Conservation (phyloP, 2,888 invertebrate species). For the Camponotus fellah region DNA sequence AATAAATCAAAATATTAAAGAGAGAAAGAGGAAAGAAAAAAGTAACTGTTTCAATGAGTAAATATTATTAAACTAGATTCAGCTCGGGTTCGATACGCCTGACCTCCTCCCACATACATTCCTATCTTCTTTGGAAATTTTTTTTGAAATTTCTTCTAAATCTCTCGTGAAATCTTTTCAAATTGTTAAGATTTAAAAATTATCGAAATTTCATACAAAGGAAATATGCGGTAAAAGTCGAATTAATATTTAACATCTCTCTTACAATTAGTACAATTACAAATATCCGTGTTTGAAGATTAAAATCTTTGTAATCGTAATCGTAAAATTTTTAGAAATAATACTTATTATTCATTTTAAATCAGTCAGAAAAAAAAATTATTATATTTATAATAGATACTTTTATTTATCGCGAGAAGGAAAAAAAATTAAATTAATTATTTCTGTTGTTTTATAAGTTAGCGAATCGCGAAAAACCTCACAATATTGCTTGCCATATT, state of each 20-base stretch:
- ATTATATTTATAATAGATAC: neutral
- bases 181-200: neutral
- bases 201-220: neutral
- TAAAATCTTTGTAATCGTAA: neutral
- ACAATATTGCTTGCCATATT: neutral
- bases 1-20: too few species aligned
- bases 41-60: too few species aligned
- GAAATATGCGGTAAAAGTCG: neutral
- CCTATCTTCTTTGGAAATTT: too few species aligned
- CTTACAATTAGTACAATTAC: neutral
- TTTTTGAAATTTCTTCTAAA: neutral
- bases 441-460: neutral
- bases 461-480: neutral
- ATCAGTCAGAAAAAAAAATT: neutral
- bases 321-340: neutral
- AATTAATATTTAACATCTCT: neutral
- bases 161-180: neutral
- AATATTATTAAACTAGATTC: too few species aligned
- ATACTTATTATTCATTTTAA: neutral
- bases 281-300: neutral
- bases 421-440: slow-evolving; percentile 4
- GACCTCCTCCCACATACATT: too few species aligned
- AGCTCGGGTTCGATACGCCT: too few species aligned
- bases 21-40: too few species aligned
- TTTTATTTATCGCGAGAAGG: neutral